Evolutionary conservation across 2,113 vertebrate genomes (phyloP).

Genomic region (Percina caprodes): DNA sequence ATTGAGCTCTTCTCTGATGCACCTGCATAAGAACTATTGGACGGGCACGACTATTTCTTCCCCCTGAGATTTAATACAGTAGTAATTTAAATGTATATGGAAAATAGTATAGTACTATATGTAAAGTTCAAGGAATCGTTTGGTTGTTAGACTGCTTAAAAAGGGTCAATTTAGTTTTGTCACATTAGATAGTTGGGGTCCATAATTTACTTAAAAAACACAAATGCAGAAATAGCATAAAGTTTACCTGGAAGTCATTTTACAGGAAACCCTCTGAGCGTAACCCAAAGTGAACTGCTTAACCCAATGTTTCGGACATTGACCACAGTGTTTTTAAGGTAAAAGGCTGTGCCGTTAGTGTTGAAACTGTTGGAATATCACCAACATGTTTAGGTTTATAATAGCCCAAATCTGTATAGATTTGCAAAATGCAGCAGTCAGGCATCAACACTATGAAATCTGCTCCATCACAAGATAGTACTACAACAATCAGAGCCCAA

Average conservation of each 20-base stretch:
- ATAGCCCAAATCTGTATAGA: not conserved
- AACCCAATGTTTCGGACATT: conserved; percentile 18
- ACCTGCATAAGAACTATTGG: not conserved
- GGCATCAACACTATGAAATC: not conserved
- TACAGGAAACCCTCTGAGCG: not conserved
- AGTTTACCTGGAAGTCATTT: not conserved
- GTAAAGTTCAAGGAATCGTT: not conserved
- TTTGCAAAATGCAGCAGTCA: not conserved
- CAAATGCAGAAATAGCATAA: not conserved
- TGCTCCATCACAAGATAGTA: not conserved
- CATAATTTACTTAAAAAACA: not conserved
- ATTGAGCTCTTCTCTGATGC: not conserved
- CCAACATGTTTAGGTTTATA: not conserved
- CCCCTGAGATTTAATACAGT: not conserved
- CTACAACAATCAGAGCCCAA: conserved; percentile 11
- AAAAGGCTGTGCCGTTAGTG: not conserved
- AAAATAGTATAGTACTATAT: not conserved
- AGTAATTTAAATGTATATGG: not conserved
- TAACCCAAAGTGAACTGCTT: conserved; percentile 24
- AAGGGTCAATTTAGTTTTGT: not conserved
- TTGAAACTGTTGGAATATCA: not conserved
- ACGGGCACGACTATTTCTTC: not conserved
- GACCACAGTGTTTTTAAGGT: not conserved
- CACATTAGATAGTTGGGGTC: not conserved
- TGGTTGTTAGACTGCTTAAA: not conserved